Base-by-base conservation (phyloP, 2,888 invertebrate species). In the Listrodromus nycthemerus region DNA sequence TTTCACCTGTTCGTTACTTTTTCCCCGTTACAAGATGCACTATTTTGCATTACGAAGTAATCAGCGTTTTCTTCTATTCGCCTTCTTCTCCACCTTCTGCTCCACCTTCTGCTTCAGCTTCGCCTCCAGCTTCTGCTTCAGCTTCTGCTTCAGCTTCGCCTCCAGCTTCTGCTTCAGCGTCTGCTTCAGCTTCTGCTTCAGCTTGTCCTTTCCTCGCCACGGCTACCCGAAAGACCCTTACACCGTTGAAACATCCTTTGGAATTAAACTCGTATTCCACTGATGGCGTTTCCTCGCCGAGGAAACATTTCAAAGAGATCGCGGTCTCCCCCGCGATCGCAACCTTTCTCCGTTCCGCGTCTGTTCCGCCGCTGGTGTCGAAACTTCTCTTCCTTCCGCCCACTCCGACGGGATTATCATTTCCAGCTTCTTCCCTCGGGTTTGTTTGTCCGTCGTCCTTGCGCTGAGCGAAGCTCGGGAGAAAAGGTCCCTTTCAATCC, bases 181-280 rank as follows among this genome's bases (percentile, higher is more conserved):
- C n/a, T n/a, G n/a, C n/a, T n/a, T n/a, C n/a, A n/a, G n/a, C n/a
- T n/a, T n/a, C n/a, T n/a, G n/a, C n/a, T n/a, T n/a, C n/a, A n/a
- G n/a, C n/a, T n/a, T n/a, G n/a, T n/a, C n/a, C n/a, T n/a, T n/a
- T n/a, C n/a, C n/a, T n/a, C n/a, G n/a, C n/a, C n/a, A n/a, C n/a
- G 48, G 33, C 27, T 4, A 6, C 13, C 13, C 41, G 2, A 16
- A 4, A 24, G 21, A 55, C 24, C 13, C 21, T 21, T 27, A 50
- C 52, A 33, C 30, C 2, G 13, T 13, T 55, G 19, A 80, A 65
- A 80, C 55, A 76, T 73, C 24, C 41, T 33, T 77, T 61, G 71
- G 63, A 73, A 83, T 80, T 65, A 80, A 80, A 73, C 63, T 50
- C 41, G 52, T 61, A 73, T 80, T 55, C 41, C 37, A 19, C 16